Evolutionary conservation across 2,797 vertebrate species (phyloP).

Genomic region (Takifugu rubripes): DNA sequence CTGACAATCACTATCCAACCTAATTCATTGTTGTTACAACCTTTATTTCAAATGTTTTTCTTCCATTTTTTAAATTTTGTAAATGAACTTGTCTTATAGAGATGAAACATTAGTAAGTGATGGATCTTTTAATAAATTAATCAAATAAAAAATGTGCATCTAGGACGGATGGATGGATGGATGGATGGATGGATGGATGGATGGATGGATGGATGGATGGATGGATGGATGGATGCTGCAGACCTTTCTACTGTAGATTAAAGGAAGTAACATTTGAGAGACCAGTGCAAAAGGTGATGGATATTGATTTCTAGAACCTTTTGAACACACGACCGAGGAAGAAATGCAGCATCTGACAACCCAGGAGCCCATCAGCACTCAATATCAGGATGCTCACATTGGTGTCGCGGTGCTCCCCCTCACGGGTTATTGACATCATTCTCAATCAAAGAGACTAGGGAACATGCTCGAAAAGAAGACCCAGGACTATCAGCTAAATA

Average conservation of each 20-base stretch:
- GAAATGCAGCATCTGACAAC: conserved; percentile 15
- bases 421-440: too few relatives aligned
- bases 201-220: too few relatives aligned
- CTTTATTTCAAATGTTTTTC: too few relatives aligned
- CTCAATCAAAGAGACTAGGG: not conserved
- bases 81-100: too few relatives aligned
- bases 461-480: not conserved
- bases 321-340: conserved; percentile 8
- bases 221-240: not conserved
- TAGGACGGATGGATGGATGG: too few relatives aligned
- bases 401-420: not conserved
- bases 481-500: not conserved
- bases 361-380: conserved; percentile 8
- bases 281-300: conserved; percentile 20
- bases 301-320: conserved; percentile 17
- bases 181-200: too few relatives aligned
- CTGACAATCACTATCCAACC: too few relatives aligned
- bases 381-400: conserved; percentile 14
- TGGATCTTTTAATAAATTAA: too few relatives aligned
- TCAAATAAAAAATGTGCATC: too few relatives aligned
- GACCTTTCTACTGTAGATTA: conserved; percentile 23
- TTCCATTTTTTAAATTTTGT: too few relatives aligned
- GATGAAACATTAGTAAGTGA: too few relatives aligned
- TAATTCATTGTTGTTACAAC: too few relatives aligned
- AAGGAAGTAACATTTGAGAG: conserved; percentile 28